Conservation (phyloP, 2,888 invertebrate genomes). For the Lobophora halterata region DNA sequence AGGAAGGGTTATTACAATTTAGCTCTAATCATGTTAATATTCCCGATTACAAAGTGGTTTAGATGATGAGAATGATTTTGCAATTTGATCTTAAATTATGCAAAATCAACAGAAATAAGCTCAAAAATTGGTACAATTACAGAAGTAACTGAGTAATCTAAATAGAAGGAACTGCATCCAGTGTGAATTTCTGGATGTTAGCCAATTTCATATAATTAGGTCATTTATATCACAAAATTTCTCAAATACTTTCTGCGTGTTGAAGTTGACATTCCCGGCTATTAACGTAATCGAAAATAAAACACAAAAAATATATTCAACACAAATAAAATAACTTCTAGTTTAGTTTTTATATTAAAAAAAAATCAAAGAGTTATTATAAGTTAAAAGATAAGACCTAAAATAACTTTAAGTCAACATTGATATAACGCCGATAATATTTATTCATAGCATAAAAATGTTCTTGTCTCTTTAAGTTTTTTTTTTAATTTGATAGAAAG, state of each 20-base stretch:
- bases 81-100: constrained; percentile 13
- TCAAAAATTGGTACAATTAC: constrained; percentile 28
- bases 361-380: too few relatives aligned
- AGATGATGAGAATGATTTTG: constrained; percentile 23
- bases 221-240: constrained; percentile 57
- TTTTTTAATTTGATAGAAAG: too few relatives aligned
- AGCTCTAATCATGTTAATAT: constrained; percentile 36
- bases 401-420: too few relatives aligned
- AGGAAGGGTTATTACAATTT: too few relatives aligned
- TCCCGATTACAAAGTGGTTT: constrained; percentile 28
- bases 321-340: background rate
- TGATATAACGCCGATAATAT: constrained; percentile 3
- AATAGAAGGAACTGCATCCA: constrained; percentile 52
- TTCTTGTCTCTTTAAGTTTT: too few relatives aligned
- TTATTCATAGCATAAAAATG: too few relatives aligned
- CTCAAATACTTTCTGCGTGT: constrained; percentile 43
- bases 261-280: constrained; percentile 33
- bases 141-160: constrained; percentile 42
- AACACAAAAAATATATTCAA: constrained; percentile 16
- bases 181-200: constrained; percentile 47
- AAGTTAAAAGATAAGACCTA: too few relatives aligned
- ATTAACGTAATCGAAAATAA: constrained; percentile 31
- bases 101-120: constrained; percentile 18
- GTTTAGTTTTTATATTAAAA: too few relatives aligned
- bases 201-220: constrained; percentile 64